phyloP scores from a whole-genome alignment of 2,797 vertebrate genomes.

The Enteromius mattozi region DNA sequence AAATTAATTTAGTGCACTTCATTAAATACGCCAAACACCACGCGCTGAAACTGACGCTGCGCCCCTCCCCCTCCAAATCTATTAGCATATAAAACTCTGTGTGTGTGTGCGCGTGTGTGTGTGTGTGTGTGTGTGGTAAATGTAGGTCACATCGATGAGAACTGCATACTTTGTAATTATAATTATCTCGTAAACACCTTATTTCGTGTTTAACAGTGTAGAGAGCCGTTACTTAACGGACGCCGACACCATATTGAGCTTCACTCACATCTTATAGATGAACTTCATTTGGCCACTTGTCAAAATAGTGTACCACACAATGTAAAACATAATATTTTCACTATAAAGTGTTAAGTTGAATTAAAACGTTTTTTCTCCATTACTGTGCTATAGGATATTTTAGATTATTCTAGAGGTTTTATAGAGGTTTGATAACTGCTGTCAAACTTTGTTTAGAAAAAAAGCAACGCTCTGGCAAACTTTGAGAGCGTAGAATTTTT shows the following conservation, averaged over 20 bases:
- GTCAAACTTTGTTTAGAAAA: neutral
- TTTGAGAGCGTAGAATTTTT: neutral
- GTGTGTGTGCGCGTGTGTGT: constrained; percentile 68
- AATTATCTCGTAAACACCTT: constrained; percentile 71
- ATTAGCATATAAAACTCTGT: constrained; percentile 83
- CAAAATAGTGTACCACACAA: neutral
- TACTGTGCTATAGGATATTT: neutral
- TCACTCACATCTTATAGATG: neutral
- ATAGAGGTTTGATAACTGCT: neutral
- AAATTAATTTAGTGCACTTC: constrained; percentile 79
- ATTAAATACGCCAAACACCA: constrained; percentile 67
- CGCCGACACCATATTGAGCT: constrained; percentile 71
- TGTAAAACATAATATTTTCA: neutral
- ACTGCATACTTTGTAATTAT: constrained; percentile 76
- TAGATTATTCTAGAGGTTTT: neutral
- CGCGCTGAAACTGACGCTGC: constrained; percentile 57
- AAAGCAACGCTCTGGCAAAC: neutral
- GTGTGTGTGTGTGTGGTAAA: constrained; percentile 72
- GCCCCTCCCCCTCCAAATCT: constrained; percentile 69
- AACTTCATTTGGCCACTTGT: neutral
- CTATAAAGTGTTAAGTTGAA: neutral
- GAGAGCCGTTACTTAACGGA: constrained; percentile 77
- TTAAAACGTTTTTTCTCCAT: neutral
- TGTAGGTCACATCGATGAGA: constrained; percentile 79
- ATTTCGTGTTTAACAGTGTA: constrained; percentile 65